A percentile compares a stretch with the other conserved stretches of the same genome.
Conservation (phyloP, 2,797 vertebrate species). For the Spondyliosoma cantharus region DNA sequence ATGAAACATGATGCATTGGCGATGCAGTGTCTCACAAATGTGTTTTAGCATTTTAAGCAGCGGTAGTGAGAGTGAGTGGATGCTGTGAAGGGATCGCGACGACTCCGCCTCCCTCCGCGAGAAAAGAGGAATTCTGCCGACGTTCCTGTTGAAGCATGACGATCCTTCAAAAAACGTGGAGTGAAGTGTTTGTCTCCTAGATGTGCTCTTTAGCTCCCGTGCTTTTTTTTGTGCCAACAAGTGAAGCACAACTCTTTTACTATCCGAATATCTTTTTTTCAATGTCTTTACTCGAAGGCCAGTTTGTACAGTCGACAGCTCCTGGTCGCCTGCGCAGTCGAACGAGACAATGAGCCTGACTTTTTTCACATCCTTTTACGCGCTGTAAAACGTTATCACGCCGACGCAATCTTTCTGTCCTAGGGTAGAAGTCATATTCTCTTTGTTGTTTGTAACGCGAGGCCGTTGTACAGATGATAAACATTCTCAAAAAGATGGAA, state of each 20-base stretch:
- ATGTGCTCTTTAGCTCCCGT: constrained; percentile 61
- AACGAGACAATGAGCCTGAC: constrained; percentile 67
- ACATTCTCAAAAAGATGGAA: constrained; percentile 77
- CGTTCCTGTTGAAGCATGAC: constrained; percentile 64
- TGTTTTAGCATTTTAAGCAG: constrained; percentile 82
- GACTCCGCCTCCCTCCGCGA: constrained; percentile 36
- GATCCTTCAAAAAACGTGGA: constrained; percentile 58
- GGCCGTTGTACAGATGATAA: constrained; percentile 77
- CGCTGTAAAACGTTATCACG: constrained; percentile 69
- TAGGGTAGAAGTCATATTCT: constrained; percentile 69
- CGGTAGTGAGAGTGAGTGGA: constrained; percentile 28
- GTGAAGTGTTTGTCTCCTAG: constrained; percentile 67
- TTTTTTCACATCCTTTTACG: constrained; percentile 55
- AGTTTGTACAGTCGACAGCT: constrained; percentile 61
- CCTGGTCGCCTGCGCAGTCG: constrained; percentile 49
- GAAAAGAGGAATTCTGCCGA: constrained; percentile 22
- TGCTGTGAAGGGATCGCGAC: constrained; percentile 62
- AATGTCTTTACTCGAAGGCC: constrained; percentile 57
- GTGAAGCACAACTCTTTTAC: constrained; percentile 67
- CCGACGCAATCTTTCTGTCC: constrained; percentile 72
- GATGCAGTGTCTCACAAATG: constrained; percentile 75
- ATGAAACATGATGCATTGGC: constrained; percentile 41
- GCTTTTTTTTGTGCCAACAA: constrained; percentile 74
- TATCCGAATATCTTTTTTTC: constrained; percentile 54
- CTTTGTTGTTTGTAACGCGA: constrained; percentile 74